Base-by-base conservation (phyloP, 1,140 invertebrate species). In the Drosophila pruinosa region DNA sequence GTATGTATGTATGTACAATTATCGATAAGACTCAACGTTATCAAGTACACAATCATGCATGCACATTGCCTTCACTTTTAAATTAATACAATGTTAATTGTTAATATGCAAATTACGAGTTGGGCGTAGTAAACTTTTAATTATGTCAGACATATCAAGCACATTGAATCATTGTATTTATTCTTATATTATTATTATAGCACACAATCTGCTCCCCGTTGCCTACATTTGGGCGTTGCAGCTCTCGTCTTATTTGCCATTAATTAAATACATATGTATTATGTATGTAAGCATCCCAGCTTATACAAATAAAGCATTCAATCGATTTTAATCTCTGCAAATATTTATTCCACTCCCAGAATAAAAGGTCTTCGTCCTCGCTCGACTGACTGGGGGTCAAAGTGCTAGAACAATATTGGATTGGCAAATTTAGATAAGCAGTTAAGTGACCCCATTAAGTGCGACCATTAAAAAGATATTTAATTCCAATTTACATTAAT, bases 401-500 rank as follows among this genome's bases (percentile, higher is more conserved):
- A 36, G 14, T 34, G 31, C 6, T 43, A 21, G 7, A 21, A 45
- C 7, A 22, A 45, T 15, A 12, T 15, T 10, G 21, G 45, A 50
- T 45, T 10, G 21, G n/a, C n/a, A n/a, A n/a, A n/a, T n/a, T 22
- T 24, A 24, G 43, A 47, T 47, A 47, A 41, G 38, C 1, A 10
- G 15, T 19, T 41, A 41, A 47, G 21, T 5, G 5, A 12, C 19
- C 12, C 12, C 2, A 10, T 17, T 17, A 22, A 17, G 14, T 22
- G 3, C 19, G 2, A 28, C 4, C 12, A 43, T 28, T 31, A 31
- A 43, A 43, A 57, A 8, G 15, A 57, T 31, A 22, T 38, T 5
- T 14, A 58, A 38, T 61, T 41, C 36, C 56, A 26, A 61, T 68
- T 68, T 39, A 36, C 45, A 67, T 67, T 58, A 59, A 14, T 59